Percentiles rank a stretch among this genome's conserved stretches.
phyloP scores from a whole-genome alignment of 2,888 invertebrate species.

The Cheilosia scutellata region DNA sequence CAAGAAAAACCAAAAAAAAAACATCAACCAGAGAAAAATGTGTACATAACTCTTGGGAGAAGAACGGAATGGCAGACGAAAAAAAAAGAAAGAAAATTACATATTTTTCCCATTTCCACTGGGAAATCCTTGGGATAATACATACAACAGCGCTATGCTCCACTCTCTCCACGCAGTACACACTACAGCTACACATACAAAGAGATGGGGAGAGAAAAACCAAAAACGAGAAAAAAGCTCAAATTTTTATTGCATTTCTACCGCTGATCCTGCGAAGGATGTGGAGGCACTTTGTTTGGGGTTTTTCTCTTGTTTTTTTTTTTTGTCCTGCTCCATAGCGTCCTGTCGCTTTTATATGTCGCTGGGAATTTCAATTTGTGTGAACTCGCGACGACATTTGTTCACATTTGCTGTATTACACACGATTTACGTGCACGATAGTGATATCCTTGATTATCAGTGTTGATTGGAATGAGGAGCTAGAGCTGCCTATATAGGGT shows the following conservation, averaged over 20 bases:
- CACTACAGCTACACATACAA: constrained; percentile 18
- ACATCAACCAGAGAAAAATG: constrained; percentile 70
- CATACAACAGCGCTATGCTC: constrained; percentile 49
- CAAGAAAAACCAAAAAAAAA: constrained; percentile 60
- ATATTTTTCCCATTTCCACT: constrained; percentile 75
- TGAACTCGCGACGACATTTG: constrained; percentile 75
- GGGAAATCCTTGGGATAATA: constrained; percentile 67
- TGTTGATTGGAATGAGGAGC: constrained; percentile 26
- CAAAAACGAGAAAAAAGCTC: constrained; percentile 68
- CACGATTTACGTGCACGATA: constrained; percentile 74
- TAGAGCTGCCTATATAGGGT: not conserved
- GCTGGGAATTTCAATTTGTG: constrained; percentile 74
- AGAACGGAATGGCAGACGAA: constrained; percentile 35
- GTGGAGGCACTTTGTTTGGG: constrained; percentile 46
- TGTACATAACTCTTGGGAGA: constrained; percentile 76
- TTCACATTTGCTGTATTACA: constrained; percentile 76
- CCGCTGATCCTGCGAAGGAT: constrained; percentile 69
- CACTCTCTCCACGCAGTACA: constrained; percentile 39
- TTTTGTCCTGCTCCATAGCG: constrained; percentile 22
- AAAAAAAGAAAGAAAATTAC: constrained; percentile 73
- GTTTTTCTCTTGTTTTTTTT: constrained; percentile 22
- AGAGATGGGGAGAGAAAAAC: constrained; percentile 36
- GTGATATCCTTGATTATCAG: constrained; percentile 72
- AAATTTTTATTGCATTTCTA: constrained; percentile 73
- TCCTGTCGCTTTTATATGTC: constrained; percentile 49